Percentiles rank a stretch among this genome's conserved stretches.
Conservation (phyloP, 30 jellyfish, hydroid and myxozoan species). For the Cassiopea andromeda region DNA sequence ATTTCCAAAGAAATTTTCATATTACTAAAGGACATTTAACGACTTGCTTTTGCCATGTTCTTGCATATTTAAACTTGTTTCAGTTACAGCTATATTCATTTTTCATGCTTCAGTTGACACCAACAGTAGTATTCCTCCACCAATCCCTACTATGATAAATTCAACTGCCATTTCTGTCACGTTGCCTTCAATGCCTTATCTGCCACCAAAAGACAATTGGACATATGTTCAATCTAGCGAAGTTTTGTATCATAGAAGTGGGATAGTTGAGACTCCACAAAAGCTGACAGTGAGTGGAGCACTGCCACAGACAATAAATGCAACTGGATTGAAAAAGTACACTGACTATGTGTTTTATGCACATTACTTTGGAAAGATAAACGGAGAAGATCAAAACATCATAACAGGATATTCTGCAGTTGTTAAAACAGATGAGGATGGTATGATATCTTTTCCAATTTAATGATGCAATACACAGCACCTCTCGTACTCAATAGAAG, state of each 20-base stretch:
- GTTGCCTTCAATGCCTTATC: conserved; percentile 7
- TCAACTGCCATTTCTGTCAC: conserved; percentile 18
- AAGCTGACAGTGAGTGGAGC: conserved; percentile 2
- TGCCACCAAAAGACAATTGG: conserved; percentile 38
- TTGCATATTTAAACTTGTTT: too few relatives aligned
- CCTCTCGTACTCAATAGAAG: not conserved
- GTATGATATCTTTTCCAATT: not conserved
- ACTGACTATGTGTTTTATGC: conserved; percentile 37
- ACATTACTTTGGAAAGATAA: conserved; percentile 19
- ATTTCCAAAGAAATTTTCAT: too few relatives aligned
- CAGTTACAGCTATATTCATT: not conserved
- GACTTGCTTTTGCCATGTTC: too few relatives aligned
- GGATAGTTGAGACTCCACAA: not conserved
- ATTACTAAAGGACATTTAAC: too few relatives aligned
- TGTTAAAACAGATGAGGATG: conserved; percentile 28
- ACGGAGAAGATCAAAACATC: conserved; percentile 25
- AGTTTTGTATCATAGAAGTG: conserved; percentile 11
- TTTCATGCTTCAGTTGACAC: conserved; percentile 9
- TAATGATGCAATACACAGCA: too few relatives aligned
- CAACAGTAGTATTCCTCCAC: conserved; percentile 5
- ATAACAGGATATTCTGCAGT: conserved; percentile 7
- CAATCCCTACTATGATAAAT: conserved; percentile 20
- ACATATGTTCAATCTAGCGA: conserved; percentile 15
- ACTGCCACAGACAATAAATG: conserved; percentile 21
- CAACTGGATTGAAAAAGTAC: conserved; percentile 30